Base-by-base conservation (phyloP, 35 echinoderm and acorn worm genomes). In the Apostichopus japonicus region DNA sequence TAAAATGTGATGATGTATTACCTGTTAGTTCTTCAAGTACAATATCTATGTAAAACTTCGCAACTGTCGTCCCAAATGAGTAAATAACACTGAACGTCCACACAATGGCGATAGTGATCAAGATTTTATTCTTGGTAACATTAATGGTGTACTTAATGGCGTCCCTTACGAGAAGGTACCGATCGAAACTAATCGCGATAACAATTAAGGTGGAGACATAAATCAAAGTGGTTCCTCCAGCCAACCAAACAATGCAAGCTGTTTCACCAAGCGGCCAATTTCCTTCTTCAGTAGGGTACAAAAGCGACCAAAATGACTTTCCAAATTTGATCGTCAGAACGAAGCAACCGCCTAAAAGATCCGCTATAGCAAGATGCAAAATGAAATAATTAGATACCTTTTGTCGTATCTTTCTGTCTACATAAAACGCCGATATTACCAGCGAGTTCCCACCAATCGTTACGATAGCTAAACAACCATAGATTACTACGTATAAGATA, bases 101-200 rank as follows among this genome's bases (percentile, higher is more conserved):
- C 15, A 23, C 27, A 10, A 44, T 23, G 14, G 27, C n/a, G 77
- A 79, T 23, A 10, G 27, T 23, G n/a, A 24, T 80, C 24, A 80
- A 13, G 11, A 80, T 53, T 80, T 53, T 80, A 13, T 6, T 24
- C 78, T 53, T 80, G 10, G 78, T 80, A 25, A 53, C 52, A 10
- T 10, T 80, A 13, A 80, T 53, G 14, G 27, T 80, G 23, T 80
- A 80, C 52, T 24, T 80, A 4, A 80, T 80, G 10, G 78, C 78
- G 52, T 80, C 78, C 78, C 52, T 80, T 53, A 80, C 78, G 23
- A 80, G 24, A 80, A 80, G 78, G 52, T 44, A 80, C n/a, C 78
- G 78, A 24, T 80, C 78, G 78, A 44, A 22, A 25, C 78, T 80
- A 15, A 80, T 80, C 2, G 52, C n/a, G 6, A 80, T 53, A 25